Conservation (phyloP, 2,888 invertebrate genomes). For the Trichopria drosophilae region DNA sequence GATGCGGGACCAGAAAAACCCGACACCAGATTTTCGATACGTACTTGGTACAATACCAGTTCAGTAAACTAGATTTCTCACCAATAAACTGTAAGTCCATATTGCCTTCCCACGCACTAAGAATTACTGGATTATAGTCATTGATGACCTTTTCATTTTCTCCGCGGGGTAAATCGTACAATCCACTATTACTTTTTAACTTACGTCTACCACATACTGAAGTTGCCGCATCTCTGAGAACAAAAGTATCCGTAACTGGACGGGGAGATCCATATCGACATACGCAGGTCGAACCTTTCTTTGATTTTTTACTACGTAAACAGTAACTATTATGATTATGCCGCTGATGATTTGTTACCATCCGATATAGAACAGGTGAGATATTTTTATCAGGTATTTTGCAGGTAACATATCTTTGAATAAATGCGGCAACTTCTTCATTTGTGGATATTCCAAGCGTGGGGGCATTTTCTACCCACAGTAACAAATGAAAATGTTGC, state of each 20-base stretch:
- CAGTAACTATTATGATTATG: conserved; percentile 46
- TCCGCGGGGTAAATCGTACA: conserved; percentile 43
- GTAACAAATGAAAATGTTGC: conserved; percentile 40
- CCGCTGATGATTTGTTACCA: conserved; percentile 40
- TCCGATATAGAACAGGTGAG: conserved; percentile 37
- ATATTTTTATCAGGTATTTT: conserved; percentile 37
- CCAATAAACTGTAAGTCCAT: conserved; percentile 46
- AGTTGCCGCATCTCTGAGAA: conserved; percentile 30
- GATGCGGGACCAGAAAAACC: no score
- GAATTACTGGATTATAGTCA: conserved; percentile 40
- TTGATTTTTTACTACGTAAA: conserved; percentile 41
- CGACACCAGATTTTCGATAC: no score
- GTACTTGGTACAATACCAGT: conserved; percentile 44
- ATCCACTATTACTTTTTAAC: conserved; percentile 37
- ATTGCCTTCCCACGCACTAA: conserved; percentile 45
- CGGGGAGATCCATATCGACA: conserved; percentile 40
- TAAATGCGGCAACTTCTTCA: conserved; percentile 41
- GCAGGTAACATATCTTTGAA: conserved; percentile 39
- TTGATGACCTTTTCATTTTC: conserved; percentile 34
- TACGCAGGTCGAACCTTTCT: conserved; percentile 25
- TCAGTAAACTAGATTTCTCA: conserved; percentile 44
- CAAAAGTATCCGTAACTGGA: conserved; percentile 27
- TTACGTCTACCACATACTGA: conserved; percentile 40
- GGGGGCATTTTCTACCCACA: conserved; percentile 45
- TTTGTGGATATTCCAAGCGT: conserved; percentile 35